phyloP scores from a whole-genome alignment of 2,113 vertebrate genomes.

The Clarias batrachus region DNA sequence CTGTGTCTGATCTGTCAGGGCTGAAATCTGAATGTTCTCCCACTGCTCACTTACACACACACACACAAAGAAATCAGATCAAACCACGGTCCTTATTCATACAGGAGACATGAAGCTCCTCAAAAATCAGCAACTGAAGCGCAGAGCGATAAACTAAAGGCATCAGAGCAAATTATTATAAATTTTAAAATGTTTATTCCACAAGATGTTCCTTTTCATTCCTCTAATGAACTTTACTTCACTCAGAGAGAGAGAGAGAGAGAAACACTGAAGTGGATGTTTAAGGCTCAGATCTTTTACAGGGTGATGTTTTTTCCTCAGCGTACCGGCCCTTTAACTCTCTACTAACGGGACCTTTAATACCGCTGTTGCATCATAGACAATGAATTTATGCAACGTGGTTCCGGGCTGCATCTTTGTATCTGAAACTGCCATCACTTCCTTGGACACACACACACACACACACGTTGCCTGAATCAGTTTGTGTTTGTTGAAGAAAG shows the following conservation, averaged over 20 bases:
- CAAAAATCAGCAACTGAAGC: not conserved
- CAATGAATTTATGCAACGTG: not conserved
- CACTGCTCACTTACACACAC: not conserved
- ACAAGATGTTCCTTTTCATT: not conserved
- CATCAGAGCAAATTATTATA: not conserved
- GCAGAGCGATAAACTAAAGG: not conserved
- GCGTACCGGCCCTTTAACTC: not conserved
- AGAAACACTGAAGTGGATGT: not conserved
- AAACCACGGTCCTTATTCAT: not conserved
- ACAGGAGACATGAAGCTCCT: not conserved
- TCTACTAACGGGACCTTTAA: not conserved
- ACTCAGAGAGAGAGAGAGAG: not conserved
- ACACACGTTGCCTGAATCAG: not conserved
- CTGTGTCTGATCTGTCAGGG: not conserved
- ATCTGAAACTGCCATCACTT: not conserved
- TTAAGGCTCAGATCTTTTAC: not conserved
- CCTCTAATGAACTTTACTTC: not conserved
- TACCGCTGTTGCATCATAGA: not conserved
- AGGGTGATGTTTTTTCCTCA: not conserved
- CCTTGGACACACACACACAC: not conserved
- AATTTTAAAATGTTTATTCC: not conserved
- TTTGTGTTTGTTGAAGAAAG: not conserved
- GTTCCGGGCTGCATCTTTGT: not conserved
- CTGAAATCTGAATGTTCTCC: not conserved
- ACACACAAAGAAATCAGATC: not conserved